Conservation (phyloP, 2,113 vertebrate genomes). For the Dromaius novaehollandiae region DNA sequence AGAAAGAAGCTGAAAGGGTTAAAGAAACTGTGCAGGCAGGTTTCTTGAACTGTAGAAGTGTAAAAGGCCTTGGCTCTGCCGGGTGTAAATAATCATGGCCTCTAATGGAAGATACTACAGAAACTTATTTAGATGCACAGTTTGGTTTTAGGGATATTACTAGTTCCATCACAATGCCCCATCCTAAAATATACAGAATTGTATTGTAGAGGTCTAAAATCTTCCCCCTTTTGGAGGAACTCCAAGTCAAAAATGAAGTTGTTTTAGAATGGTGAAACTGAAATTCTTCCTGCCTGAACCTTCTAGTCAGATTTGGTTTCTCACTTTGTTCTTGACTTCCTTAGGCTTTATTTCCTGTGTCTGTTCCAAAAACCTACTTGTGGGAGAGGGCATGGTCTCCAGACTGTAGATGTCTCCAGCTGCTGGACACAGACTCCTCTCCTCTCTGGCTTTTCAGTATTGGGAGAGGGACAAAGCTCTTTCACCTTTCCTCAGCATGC, state of each 20-base stretch:
- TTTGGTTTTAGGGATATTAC: not conserved
- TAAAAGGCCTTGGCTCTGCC: not conserved
- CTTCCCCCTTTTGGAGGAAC: accelerated
- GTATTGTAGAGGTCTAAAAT: accelerated
- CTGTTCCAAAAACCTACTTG: not conserved
- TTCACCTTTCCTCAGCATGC: not conserved
- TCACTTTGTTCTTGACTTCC: not conserved
- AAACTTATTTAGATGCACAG: not conserved
- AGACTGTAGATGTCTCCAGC: not conserved
- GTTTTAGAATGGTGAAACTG: not conserved
- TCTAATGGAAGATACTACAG: not conserved
- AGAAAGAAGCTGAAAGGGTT: not conserved
- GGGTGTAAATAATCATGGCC: not conserved
- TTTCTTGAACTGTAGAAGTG: not conserved
- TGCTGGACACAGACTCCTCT: not conserved
- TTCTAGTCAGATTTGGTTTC: not conserved
- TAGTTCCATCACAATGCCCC: not conserved
- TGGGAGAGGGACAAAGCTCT: not conserved
- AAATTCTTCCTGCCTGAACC: not conserved
- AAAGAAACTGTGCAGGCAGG: not conserved
- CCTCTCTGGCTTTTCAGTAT: not conserved
- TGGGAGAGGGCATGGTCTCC: not conserved
- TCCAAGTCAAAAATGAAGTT: not conserved
- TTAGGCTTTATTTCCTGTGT: not conserved
- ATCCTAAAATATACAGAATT: not conserved